Base-by-base conservation (phyloP, 2,888 invertebrate genomes). In the Lasioglossum lativentre region DNA sequence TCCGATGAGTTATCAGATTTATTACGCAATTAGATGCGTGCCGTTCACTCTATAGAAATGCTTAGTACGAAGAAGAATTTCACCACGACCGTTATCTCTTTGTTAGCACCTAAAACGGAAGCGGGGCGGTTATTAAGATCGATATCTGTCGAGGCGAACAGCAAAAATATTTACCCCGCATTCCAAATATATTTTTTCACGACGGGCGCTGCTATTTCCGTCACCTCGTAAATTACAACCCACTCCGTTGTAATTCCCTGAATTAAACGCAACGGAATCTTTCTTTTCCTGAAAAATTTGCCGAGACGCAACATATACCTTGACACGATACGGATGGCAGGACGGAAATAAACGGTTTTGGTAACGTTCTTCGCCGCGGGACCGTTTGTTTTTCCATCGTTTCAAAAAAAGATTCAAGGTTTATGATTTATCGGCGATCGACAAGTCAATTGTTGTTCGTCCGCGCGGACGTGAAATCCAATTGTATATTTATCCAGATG, bases 401-500 rank as follows among this genome's bases (percentile, higher is more conserved):
- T 23, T 5, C 45, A 34, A 71, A 66, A 72, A 75, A 74, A 79
- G 47, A 23, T 6, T 30, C 14, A 12, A 8, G 30, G 27, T 34
- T 78, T 16, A 59, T 19, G 52, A 71, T 78, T 78, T 78, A 71
- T 78, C 77, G 70, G 56, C 40, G 56, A 78, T 77, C 68, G 47
- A 19, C 40, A n/a, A 30, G 74, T 73, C 71, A 70, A 76, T 78
- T 70, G 68, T 75, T 76, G 47, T 73, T 78, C 71, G 63, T 82
- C 40, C 38, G 16, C 75, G 34, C 45, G 79, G 23, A 80, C 70
- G 66, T 47, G 81, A 73, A 71, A 75, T 81, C 81, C 75, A 80
- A 83, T 83, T 82, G 85, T 85, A 78, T 52, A 80, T 89, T 89
- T 89, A 77, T 73, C 85, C 81, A 82, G 74, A 68, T 79, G 81